Percentiles rank a stretch among this genome's conserved stretches.
These are phyloP conservation scores for Lithobius niger DNA, from an alignment of 1,140 invertebrate species.

Conservation along the genomic window DNA sequence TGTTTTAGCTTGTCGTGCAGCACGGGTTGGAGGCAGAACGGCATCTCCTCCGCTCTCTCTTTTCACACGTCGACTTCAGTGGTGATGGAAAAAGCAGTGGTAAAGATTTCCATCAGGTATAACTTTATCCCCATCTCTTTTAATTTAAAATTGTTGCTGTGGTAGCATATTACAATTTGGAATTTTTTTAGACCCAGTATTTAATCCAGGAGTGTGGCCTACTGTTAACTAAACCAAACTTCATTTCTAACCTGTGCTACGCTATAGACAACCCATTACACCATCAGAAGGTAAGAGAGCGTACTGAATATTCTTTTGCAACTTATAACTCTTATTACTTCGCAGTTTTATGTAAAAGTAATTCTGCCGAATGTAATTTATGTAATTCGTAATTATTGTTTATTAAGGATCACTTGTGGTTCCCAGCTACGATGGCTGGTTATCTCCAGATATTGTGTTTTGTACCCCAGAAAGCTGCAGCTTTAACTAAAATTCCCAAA, in stretches of 20 bases:
- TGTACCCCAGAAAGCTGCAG: too few relatives aligned
- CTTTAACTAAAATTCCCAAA: too few relatives aligned
- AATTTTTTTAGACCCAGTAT: constrained; percentile 47
- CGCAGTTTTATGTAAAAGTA: too few relatives aligned
- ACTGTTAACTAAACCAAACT: constrained; percentile 55
- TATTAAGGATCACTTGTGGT: too few relatives aligned
- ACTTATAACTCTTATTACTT: too few relatives aligned
- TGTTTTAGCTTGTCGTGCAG: constrained; percentile 53
- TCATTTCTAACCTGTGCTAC: constrained; percentile 60
- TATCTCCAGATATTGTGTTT: too few relatives aligned
- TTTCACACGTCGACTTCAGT: constrained; percentile 50
- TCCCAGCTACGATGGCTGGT: too few relatives aligned
- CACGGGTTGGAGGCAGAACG: constrained; percentile 75
- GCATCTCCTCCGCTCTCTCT: constrained; percentile 72
- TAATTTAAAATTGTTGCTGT: constrained; percentile 5
- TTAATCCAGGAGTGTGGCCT: constrained; percentile 54
- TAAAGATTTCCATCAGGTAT: constrained; percentile 37
- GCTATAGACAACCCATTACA: constrained; percentile 54
- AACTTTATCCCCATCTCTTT: not conserved
- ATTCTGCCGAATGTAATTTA: too few relatives aligned
- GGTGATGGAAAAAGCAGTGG: constrained; percentile 37
- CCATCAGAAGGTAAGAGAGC: constrained; percentile 36
- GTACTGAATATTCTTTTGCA: too few relatives aligned
- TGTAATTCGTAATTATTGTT: too few relatives aligned
- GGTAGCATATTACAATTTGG: constrained; percentile 36